Base-by-base conservation (phyloP, 2,888 invertebrate genomes). In the Leucania comma region DNA sequence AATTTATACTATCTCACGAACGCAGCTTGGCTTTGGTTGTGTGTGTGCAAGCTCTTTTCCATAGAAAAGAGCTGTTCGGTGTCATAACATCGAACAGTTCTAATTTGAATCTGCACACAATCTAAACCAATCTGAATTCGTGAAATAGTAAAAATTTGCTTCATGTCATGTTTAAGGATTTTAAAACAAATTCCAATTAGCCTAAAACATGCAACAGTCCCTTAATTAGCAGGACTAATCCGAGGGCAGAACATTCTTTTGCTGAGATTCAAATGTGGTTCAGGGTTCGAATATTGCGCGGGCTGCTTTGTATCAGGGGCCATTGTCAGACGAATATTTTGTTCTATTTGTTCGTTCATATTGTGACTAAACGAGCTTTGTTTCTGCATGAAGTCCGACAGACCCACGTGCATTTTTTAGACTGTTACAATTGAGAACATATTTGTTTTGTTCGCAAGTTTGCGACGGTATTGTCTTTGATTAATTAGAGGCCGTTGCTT, bases 211-310 rank as follows among this genome's bases (percentile, higher is more conserved):
- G 48, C 17, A 38, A 35, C 35, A 57, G 58, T 74, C 63, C 61
- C 66, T 69, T 69, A 67, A 66, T 58, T 22, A 20, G 70, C 74
- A 70, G 73, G 72, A 77, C 71, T 68, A 78, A 75, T 80, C 62
- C 73, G 75, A 79, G 66, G 62, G 75, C 72, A 65, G 61, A 69
- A 71, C 69, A 80, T 79, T 80, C 70, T 65, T 63, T 82, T 58
- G 74, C 74, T 86, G 85, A 85, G 83, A 84, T 78, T 75, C 78
- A 74, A 88, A 92, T 91, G 85, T 92, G 88, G 91, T 81, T 92
- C 92, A 91, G 88, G 91, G 92, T 87, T 91, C 57, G 46, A 61
- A 77, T 77, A 88, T 89, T 89, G 87, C 86, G 80, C 75, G 78
- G 80, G 84, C 81, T 74, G 79, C 85, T 88, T 88, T 87, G 86